These are phyloP conservation scores for Perognathus longimembris DNA, from an alignment of 2,113 vertebrate species.

Conservation along the genomic window DNA sequence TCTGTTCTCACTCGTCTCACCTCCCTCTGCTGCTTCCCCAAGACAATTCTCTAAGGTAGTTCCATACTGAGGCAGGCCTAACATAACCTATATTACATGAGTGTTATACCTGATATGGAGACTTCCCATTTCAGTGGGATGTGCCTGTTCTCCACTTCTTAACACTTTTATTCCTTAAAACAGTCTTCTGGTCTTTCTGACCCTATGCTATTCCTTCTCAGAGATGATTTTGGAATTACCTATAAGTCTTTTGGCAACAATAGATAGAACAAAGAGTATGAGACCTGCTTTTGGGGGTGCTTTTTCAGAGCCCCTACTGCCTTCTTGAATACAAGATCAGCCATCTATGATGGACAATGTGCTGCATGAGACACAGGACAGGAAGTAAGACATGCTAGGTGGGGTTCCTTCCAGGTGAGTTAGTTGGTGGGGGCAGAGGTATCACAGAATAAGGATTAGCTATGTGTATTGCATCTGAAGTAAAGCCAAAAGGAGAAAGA, in stretches of 20 bases:
- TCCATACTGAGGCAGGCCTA: background rate
- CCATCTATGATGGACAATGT: accelerated
- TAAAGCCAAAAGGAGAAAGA: background rate
- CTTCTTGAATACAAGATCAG: background rate
- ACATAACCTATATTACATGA: background rate
- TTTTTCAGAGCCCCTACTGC: background rate
- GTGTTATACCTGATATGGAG: background rate
- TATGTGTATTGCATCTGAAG: too few species aligned
- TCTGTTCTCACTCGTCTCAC: background rate
- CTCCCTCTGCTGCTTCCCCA: background rate
- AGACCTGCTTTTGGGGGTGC: background rate
- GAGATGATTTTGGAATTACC: background rate
- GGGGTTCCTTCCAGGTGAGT: background rate
- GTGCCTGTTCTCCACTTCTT: background rate
- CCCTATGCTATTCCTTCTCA: background rate
- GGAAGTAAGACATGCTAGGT: background rate
- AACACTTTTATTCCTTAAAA: background rate
- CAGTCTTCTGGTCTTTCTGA: background rate
- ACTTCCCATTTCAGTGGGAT: background rate
- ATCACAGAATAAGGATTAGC: background rate
- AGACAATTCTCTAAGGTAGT: background rate
- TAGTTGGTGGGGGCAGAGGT: background rate
- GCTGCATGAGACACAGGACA: background rate
- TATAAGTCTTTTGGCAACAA: background rate
- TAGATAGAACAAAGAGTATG: background rate